Conservation (phyloP, 2,113 vertebrate genomes). For the Trinectes maculatus region DNA sequence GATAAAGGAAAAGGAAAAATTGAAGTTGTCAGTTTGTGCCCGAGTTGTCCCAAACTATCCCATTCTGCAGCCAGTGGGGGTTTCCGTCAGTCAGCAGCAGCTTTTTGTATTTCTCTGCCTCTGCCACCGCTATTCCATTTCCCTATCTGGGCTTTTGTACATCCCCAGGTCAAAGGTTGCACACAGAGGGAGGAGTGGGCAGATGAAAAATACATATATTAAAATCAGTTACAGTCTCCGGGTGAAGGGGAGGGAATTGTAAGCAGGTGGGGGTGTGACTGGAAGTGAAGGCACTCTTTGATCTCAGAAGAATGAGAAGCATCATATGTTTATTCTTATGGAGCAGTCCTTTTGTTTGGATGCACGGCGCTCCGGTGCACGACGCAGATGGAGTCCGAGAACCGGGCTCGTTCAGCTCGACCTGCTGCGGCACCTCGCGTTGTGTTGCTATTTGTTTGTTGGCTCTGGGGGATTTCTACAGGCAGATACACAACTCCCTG, state of each 20-base stretch:
- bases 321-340: slow-evolving; percentile 17
- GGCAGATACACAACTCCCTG: slow-evolving; percentile 55
- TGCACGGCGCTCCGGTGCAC: slow-evolving; percentile 17
- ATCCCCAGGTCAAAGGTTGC: slow-evolving; percentile 36
- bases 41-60: slow-evolving; percentile 68
- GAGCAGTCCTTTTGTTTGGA: slow-evolving; percentile 50
- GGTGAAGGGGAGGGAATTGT: not conserved
- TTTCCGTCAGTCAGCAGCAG: slow-evolving; percentile 59
- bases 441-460: slow-evolving; percentile 44
- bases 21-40: slow-evolving; percentile 65
- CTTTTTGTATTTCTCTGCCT: slow-evolving; percentile 25
- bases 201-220: slow-evolving; percentile 54
- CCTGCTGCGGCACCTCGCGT: slow-evolving; percentile 15
- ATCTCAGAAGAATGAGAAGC: slow-evolving; percentile 28
- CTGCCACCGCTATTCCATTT: slow-evolving; percentile 47
- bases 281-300: slow-evolving; percentile 59
- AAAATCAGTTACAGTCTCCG: slow-evolving; percentile 56
- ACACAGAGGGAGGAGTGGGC: slow-evolving; percentile 32
- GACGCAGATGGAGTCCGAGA: slow-evolving; percentile 5
- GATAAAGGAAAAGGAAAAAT: slow-evolving; percentile 56
- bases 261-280: slow-evolving; percentile 16
- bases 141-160: slow-evolving; percentile 52
- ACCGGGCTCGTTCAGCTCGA: slow-evolving; percentile 43
- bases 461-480: slow-evolving; percentile 44
- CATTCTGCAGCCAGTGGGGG: slow-evolving; percentile 69